Percentiles rank a stretch among this genome's conserved stretches.
phyloP scores from a whole-genome alignment of 2,888 invertebrate species.

The Masnerella sp. region DNA sequence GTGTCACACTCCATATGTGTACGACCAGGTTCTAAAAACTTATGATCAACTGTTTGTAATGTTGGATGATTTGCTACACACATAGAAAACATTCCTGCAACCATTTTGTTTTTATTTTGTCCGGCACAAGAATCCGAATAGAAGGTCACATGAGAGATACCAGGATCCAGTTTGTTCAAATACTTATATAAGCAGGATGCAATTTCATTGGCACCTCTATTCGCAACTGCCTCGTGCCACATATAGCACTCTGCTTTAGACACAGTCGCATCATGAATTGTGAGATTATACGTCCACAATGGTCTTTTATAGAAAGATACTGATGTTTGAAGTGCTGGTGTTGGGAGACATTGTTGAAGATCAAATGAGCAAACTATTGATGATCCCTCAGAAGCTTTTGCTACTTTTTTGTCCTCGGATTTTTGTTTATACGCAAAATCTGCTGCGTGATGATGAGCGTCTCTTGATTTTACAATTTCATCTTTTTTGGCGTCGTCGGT shows the following conservation, averaged over 20 bases:
- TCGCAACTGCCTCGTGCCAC: slow-evolving; percentile 66
- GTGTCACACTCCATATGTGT: slow-evolving; percentile 36
- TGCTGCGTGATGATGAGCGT: slow-evolving; percentile 33
- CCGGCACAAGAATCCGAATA: slow-evolving; percentile 62
- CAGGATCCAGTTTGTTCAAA: slow-evolving; percentile 34
- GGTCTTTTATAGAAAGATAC: slow-evolving; percentile 67
- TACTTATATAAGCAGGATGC: slow-evolving; percentile 60
- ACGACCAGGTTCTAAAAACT: slow-evolving; percentile 37
- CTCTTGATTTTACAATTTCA: too few species aligned
- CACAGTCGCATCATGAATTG: slow-evolving; percentile 60
- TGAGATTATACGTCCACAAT: slow-evolving; percentile 67
- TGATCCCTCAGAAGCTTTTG: slow-evolving; percentile 12
- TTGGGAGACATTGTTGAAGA: slow-evolving; percentile 65
- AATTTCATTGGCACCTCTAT: slow-evolving; percentile 64
- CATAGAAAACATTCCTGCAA: background rate
- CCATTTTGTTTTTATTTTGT: slow-evolving; percentile 19
- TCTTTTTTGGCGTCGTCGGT: background rate
- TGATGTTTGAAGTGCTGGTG: slow-evolving; percentile 62
- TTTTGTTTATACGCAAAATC: slow-evolving; percentile 37
- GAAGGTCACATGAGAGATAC: slow-evolving; percentile 40
- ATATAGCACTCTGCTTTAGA: slow-evolving; percentile 62
- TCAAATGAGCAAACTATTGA: slow-evolving; percentile 31
- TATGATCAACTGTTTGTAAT: slow-evolving; percentile 22
- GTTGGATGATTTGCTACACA: background rate
- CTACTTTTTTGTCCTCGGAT: slow-evolving; percentile 18